Percentiles rank a stretch among this genome's conserved stretches.
Evolutionary conservation across 2,888 invertebrate genomes (phyloP).

Genomic region (Mythimna lalbum): DNA sequence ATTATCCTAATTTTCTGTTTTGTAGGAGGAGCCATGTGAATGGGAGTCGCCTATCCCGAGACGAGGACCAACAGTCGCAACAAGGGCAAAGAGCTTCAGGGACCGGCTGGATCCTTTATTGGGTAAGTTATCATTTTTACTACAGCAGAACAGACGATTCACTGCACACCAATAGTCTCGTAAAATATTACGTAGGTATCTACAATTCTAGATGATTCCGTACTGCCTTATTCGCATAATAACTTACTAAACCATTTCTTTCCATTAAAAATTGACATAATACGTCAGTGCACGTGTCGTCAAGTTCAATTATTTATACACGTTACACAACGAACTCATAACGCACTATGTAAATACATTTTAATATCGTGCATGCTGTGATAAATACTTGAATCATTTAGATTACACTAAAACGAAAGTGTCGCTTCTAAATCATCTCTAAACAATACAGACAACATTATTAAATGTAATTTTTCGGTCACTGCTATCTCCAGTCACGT

Average conservation of each 20-base stretch:
- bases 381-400: conserved; percentile 39
- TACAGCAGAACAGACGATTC: neutral
- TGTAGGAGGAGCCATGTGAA: conserved; percentile 84
- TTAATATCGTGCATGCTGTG: conserved; percentile 33
- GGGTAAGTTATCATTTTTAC: conserved; percentile 83
- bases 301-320: conserved; percentile 47
- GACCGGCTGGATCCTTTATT: conserved; percentile 94
- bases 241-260: conserved; percentile 16
- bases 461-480: conserved; percentile 21
- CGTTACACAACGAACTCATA: conserved; percentile 41
- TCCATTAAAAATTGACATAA: conserved; percentile 27
- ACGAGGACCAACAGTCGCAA: conserved; percentile 80
- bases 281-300: conserved; percentile 58
- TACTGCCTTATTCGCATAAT: neutral
- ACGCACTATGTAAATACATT: conserved; percentile 43
- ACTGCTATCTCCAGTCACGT: conserved; percentile 23
- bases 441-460: conserved; percentile 21
- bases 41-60: conserved; percentile 87
- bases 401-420: conserved; percentile 35
- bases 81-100: conserved; percentile 94
- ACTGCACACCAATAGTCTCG: neutral
- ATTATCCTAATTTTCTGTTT: neutral
- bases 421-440: conserved; percentile 17
- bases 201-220: neutral
- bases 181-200: neutral